Evolutionary conservation across 1,140 invertebrate genomes (phyloP), one percentile per base, ranked within the genome.

Genomic region (Melitaea cinxia): DNA sequence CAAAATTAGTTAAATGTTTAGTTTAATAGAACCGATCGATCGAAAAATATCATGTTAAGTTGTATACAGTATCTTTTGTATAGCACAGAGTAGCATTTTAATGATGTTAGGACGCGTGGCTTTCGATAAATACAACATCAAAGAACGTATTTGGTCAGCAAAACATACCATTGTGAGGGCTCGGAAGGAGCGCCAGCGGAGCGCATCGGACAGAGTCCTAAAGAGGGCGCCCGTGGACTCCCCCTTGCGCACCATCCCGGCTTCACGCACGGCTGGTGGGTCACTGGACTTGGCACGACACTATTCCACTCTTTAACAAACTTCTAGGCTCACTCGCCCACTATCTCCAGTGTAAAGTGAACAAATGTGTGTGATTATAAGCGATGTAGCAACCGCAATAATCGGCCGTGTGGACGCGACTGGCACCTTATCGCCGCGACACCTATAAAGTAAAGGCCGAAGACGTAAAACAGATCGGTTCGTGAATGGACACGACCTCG

Each of bases 191-290:
- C 77, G 82, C 82, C 83, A 85, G 37, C 85, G 81, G 60, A 89
- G 83, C 85, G 85, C 71, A 56, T 83, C 83, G 73, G 77, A 78
- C 70, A 89, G 74, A 75, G 81, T 82, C 77, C 82, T 81, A 68
- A 89, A 73, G 61, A 86, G 80, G 78, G 83, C 78, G 70, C 76
- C 72, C 52, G 75, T 77, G 73, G 85, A 79, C 71, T 89, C 87
- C 83, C 85, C 82, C 73, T 87, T 81, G 75, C 80, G 83, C 69
- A 88, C 83, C 87, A 89, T 89, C 75, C 78, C 80, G 76, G 68
- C 83, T 83, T 85, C 82, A 86, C 84, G 83, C 84, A 79, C 79
- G 74, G 80, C 75, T 79, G 82, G 33, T 82, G 81, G 86, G 83
- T 87, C 85, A 85, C 73, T 89, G 84, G 82, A 85, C 85, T 77